Percentiles rank a stretch among this genome's conserved stretches.
Conservation (phyloP, 2,888 invertebrate genomes). For the Sialis lutaria region DNA sequence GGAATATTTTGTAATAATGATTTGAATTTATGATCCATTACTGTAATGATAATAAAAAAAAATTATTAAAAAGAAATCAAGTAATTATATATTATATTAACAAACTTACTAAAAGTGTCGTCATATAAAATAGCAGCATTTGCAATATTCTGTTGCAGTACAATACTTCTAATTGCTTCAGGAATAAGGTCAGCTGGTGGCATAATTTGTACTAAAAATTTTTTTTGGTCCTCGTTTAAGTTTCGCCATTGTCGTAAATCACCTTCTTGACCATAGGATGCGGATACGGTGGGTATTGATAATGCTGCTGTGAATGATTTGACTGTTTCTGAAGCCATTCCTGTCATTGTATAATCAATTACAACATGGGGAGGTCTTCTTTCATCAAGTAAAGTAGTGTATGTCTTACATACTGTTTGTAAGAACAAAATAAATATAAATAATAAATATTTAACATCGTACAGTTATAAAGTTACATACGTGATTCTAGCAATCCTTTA, state of each 20-base stretch:
- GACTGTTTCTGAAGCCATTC: conserved; percentile 66
- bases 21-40: conserved; percentile 90
- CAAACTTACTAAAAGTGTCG: conserved; percentile 52
- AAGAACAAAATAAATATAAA: conserved; percentile 1
- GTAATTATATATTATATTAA: background rate
- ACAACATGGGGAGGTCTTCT: conserved; percentile 60
- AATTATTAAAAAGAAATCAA: background rate
- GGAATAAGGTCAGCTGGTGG: conserved; percentile 77
- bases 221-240: conserved; percentile 46
- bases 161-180: conserved; percentile 65
- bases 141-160: conserved; percentile 67
- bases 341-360: conserved; percentile 66
- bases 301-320: conserved; percentile 68
- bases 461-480: conserved; percentile 28
- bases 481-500: conserved; percentile 46
- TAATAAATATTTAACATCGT: background rate
- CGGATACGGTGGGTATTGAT: conserved; percentile 66
- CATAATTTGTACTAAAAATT: conserved; percentile 64
- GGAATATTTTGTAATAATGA: conserved; percentile 78
- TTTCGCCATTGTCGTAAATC: conserved; percentile 72
- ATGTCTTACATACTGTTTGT: conserved; percentile 49
- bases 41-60: conserved; percentile 24
- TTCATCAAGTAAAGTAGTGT: conserved; percentile 43
- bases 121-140: conserved; percentile 88
- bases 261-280: conserved; percentile 70